Evolutionary conservation across 1,140 invertebrate genomes (phyloP), one percentile per base, ranked within the genome.

Genomic region (Hyles vespertilio): DNA sequence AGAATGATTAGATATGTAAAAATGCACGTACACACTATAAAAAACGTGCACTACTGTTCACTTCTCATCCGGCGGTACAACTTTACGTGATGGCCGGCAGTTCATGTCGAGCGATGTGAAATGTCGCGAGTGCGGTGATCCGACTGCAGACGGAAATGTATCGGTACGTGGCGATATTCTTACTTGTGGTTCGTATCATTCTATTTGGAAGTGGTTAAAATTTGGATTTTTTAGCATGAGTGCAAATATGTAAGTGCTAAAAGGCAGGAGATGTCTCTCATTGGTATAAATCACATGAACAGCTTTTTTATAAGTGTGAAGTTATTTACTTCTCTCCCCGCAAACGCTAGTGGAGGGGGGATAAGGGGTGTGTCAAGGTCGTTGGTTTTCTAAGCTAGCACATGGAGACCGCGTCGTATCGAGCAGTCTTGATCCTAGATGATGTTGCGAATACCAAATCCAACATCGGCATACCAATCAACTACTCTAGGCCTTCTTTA

Each of bases 161-260:
- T 74, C 74, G 61, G 57, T 75, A 77, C 73, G 74, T 84, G 74
- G 69, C 69, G 59, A 66, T 77, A 56, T 56, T 56, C 1, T 56
- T 48, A 48, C 11, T 56, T 32, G 45, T 48, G 54, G 54, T 56
- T 56, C 34, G 54, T 56, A 56, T 56, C 45, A 33, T 54, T 54
- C 8, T 54, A n/a, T 8, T 44, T 40, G 12, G 11, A 54, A 54
- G 12, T 54, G 40, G 8, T 9, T 45, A 22, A 51, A 5, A 33
- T 48, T 11, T 48, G 47, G n/a, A 5, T 6, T n/a, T 48, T 46
- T 3, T 48, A 10, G 22, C n/a, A 22, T n/a, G 8, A 48, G 22
- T 22, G 22, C 22, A 22, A 22, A 22, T 22, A 22, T 22, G 22
- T 22, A 22, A 22, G 22, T 22, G 22, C 22, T 22, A 22, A 22